These are phyloP conservation scores for Troides helena DNA, from an alignment of 2,888 invertebrate genomes.

Conservation along the genomic window DNA sequence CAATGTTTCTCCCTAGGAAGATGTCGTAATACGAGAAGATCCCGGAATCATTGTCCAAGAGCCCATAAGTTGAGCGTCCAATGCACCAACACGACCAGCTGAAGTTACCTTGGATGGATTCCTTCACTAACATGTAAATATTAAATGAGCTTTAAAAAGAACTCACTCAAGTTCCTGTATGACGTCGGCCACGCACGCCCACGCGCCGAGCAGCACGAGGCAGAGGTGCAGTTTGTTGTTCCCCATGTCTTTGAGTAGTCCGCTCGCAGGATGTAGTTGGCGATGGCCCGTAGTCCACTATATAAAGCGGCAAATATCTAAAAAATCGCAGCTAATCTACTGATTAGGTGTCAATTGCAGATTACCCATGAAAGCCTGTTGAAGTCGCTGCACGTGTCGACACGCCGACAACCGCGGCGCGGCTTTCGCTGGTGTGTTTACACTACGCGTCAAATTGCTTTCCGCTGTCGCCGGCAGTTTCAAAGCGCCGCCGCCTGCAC, in stretches of 20 bases:
- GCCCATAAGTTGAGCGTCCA: too few species aligned
- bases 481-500: too few species aligned
- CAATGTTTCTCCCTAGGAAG: too few species aligned
- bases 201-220: constrained; percentile 19
- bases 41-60: too few species aligned
- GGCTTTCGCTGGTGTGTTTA: too few species aligned
- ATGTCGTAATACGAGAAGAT: too few species aligned
- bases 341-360: neutral
- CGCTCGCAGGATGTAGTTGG: neutral
- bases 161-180: neutral
- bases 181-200: constrained; percentile 17
- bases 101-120: too few species aligned
- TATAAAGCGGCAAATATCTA: neutral
- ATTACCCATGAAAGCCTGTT: constrained; percentile 13
- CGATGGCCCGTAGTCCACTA: neutral
- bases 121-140: too few species aligned
- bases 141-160: too few species aligned
- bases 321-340: neutral
- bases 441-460: too few species aligned
- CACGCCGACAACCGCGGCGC: neutral
- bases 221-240: constrained; percentile 12
- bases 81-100: too few species aligned
- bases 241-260: constrained; percentile 7
- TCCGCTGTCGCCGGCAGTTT: too few species aligned
- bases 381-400: constrained; percentile 1